phyloP scores from a whole-genome alignment of 2,113 vertebrate genomes.

The Saccopteryx leptura region DNA sequence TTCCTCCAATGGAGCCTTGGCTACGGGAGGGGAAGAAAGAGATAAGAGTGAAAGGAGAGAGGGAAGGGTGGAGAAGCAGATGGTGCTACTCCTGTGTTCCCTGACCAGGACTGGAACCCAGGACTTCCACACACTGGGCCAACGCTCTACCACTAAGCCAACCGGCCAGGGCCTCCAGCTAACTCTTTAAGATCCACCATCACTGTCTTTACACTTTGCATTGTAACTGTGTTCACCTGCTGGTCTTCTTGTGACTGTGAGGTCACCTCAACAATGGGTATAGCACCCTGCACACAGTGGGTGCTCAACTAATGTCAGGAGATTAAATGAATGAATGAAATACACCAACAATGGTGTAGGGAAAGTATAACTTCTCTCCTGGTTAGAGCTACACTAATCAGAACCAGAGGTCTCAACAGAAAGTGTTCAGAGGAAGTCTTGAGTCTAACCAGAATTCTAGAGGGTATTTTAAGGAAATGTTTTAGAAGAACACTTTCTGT shows the following conservation, averaged over 20 bases:
- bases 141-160: too few species aligned
- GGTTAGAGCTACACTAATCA: not conserved
- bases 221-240: not conserved
- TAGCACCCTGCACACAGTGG: not conserved
- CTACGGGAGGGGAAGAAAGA: too few species aligned
- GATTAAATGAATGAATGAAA: not conserved
- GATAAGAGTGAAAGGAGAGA: too few species aligned
- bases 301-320: not conserved
- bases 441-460: conserved; percentile 12
- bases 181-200: not conserved
- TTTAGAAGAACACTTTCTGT: not conserved
- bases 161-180: not conserved
- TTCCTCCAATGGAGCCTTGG: too few species aligned
- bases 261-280: not conserved
- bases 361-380: conserved; percentile 33
- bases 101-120: too few species aligned
- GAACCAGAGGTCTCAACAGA: not conserved
- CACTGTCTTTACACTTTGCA: not conserved
- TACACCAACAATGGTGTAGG: not conserved
- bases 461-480: not conserved
- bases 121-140: too few species aligned
- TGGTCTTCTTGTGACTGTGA: not conserved
- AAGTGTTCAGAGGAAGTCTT: not conserved
- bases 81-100: too few species aligned
- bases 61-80: too few species aligned